Evolutionary conservation across 1,140 invertebrate genomes (phyloP).

Genomic region (Coenobita brevimanus): DNA sequence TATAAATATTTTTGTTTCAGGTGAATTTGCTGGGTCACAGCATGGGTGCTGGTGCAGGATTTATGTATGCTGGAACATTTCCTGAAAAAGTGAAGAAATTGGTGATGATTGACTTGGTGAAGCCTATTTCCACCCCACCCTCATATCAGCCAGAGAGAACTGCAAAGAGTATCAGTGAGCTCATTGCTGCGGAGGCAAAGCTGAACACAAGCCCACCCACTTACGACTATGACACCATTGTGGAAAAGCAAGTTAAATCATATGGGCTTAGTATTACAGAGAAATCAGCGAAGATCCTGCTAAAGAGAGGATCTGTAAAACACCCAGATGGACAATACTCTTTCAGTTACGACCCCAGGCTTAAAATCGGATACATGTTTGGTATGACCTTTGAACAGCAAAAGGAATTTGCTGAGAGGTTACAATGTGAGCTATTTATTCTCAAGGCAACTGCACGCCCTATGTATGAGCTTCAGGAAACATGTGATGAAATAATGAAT

Average conservation of each 20-base stretch:
- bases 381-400: slow-evolving; percentile 66
- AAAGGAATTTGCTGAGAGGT: slow-evolving; percentile 58
- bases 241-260: slow-evolving; percentile 28
- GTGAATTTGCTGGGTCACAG: slow-evolving; percentile 73
- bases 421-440: slow-evolving; percentile 83
- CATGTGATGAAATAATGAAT: slow-evolving; percentile 78
- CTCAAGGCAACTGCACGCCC: slow-evolving; percentile 80
- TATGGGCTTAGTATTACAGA: slow-evolving; percentile 72
- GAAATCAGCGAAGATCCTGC: slow-evolving; percentile 78
- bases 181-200: slow-evolving; percentile 46
- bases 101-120: slow-evolving; percentile 76
- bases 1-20: slow-evolving; percentile 49
- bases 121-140: slow-evolving; percentile 68
- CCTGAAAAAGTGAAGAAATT: slow-evolving; percentile 76
- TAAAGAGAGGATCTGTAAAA: slow-evolving; percentile 75
- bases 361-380: slow-evolving; percentile 56
- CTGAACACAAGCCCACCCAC: not conserved
- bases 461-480: slow-evolving; percentile 74
- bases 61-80: slow-evolving; percentile 71
- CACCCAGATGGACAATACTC: slow-evolving; percentile 70
- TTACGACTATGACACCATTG: slow-evolving; percentile 25
- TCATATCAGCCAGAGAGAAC: slow-evolving; percentile 69
- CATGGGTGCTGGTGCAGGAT: slow-evolving; percentile 72
- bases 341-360: slow-evolving; percentile 66
- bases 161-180: slow-evolving; percentile 66